Percentiles rank a stretch among this genome's conserved stretches.
These are phyloP conservation scores for Zygaena filipendulae DNA, from an alignment of 2,888 invertebrate genomes.

Conservation along the genomic window DNA sequence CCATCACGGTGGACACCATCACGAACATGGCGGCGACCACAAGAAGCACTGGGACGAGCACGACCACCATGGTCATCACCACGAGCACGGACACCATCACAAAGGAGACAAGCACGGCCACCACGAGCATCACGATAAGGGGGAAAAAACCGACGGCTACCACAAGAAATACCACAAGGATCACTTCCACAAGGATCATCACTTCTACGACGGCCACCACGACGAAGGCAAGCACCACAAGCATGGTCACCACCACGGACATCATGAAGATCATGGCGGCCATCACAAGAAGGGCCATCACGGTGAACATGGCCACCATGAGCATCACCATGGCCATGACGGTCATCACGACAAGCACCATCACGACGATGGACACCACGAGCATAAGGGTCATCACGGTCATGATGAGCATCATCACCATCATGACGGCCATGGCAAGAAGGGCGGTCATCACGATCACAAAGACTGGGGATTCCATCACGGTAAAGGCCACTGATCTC, in stretches of 20 bases:
- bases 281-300: conserved; percentile 60
- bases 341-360: conserved; percentile 59
- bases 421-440: conserved; percentile 60
- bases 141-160: conserved; percentile 52
- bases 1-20: conserved; percentile 50
- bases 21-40: conserved; percentile 51
- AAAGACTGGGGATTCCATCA: conserved; percentile 60
- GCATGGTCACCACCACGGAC: conserved; percentile 54
- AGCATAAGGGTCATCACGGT: conserved; percentile 61
- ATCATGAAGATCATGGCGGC: conserved; percentile 50
- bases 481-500: conserved; percentile 44
- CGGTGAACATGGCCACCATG: conserved; percentile 50
- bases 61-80: conserved; percentile 52
- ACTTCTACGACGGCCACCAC: conserved; percentile 60
- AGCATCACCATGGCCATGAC: conserved; percentile 56
- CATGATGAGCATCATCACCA: conserved; percentile 59
- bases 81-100: conserved; percentile 56
- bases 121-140: conserved; percentile 55
- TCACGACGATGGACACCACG: conserved; percentile 50
- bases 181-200: conserved; percentile 57
- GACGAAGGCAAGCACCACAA: conserved; percentile 60
- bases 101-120: conserved; percentile 57
- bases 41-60: conserved; percentile 56
- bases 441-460: conserved; percentile 53
- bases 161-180: conserved; percentile 63